Evolutionary conservation across 2,797 vertebrate species (phyloP).

Genomic region (Leptatherina wallacei): DNA sequence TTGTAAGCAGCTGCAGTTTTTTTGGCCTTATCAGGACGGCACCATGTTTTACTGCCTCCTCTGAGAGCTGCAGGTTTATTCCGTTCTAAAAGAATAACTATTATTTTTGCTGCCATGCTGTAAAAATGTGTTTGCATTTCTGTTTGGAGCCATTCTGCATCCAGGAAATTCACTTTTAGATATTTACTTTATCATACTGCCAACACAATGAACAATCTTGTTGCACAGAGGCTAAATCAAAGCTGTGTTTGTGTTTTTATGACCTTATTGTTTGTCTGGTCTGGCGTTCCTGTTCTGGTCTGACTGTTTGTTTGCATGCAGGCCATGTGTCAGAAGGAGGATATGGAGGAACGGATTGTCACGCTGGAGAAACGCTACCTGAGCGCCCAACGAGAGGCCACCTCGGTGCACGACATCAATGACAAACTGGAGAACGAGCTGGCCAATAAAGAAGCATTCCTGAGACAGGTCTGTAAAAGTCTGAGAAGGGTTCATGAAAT

Average conservation of each 20-base stretch:
- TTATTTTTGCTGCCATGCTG: neutral
- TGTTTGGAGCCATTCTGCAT: slow-evolving; percentile 5
- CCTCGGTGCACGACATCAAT: slow-evolving; percentile 98
- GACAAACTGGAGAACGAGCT: slow-evolving; percentile 98
- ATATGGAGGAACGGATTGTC: slow-evolving; percentile 99
- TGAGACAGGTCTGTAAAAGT: slow-evolving; percentile 89
- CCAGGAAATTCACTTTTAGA: slow-evolving; percentile 47
- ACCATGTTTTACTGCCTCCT: slow-evolving; percentile 32
- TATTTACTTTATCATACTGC: neutral
- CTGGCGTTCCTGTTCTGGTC: too few species aligned
- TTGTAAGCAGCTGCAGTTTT: slow-evolving; percentile 18
- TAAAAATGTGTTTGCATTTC: neutral
- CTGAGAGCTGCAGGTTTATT: slow-evolving; percentile 23
- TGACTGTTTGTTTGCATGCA: slow-evolving; percentile 56
- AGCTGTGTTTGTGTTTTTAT: slow-evolving; percentile 6
- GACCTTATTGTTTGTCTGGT: neutral
- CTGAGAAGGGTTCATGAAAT: neutral
- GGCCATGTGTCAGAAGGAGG: slow-evolving; percentile 99
- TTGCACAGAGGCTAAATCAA: neutral
- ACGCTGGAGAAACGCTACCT: slow-evolving; percentile 98
- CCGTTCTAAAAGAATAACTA: slow-evolving; percentile 5
- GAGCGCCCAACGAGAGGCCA: slow-evolving; percentile 97
- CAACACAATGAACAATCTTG: slow-evolving; percentile 11
- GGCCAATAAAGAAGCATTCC: slow-evolving; percentile 97
- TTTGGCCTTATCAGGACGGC: slow-evolving; percentile 20